Percentiles rank a stretch among this genome's conserved stretches.
Conservation (phyloP, 2,888 invertebrate species). For the Ectemnius continuus region DNA sequence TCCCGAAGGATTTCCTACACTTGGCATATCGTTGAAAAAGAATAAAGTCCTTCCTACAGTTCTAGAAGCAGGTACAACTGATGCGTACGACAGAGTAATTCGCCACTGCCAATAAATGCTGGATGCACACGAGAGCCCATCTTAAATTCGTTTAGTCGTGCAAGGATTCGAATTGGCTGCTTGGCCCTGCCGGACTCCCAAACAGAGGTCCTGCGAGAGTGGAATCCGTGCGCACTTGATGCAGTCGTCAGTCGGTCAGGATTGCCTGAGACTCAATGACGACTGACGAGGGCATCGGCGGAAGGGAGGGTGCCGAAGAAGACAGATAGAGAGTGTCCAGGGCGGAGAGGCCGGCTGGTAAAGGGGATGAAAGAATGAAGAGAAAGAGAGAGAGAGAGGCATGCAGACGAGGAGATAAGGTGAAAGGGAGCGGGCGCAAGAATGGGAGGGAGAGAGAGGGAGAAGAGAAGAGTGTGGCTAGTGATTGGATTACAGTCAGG, state of each 20-base stretch:
- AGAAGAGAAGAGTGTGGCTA: constrained; percentile 74
- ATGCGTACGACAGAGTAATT: no score
- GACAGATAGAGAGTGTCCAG: constrained; percentile 26
- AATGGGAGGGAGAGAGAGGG: constrained; percentile 32
- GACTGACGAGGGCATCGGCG: constrained; percentile 50
- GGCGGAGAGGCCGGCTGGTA: constrained; percentile 16
- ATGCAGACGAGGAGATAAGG: constrained; percentile 1
- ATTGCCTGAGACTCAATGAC: constrained; percentile 67
- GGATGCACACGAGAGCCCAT: background rate
- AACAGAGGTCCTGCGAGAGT: constrained; percentile 14
- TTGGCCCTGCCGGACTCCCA: constrained; percentile 22
- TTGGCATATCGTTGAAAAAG: background rate
- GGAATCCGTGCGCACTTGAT: constrained; percentile 51
- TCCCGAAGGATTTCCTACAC: constrained; percentile 18
- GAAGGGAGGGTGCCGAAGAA: constrained; percentile 34
- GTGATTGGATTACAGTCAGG: constrained; percentile 79
- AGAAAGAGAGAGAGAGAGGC: constrained; percentile 14
- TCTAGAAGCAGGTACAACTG: no score
- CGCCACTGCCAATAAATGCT: no score
- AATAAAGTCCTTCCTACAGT: background rate
- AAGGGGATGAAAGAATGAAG: constrained; percentile 16
- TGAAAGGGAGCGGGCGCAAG: background rate
- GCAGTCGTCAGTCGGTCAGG: constrained; percentile 61
- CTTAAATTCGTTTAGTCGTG: background rate
- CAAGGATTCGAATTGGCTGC: constrained; percentile 16